phyloP scores from a whole-genome alignment of 2,113 vertebrate species.

The Heloderma charlesbogerti region DNA sequence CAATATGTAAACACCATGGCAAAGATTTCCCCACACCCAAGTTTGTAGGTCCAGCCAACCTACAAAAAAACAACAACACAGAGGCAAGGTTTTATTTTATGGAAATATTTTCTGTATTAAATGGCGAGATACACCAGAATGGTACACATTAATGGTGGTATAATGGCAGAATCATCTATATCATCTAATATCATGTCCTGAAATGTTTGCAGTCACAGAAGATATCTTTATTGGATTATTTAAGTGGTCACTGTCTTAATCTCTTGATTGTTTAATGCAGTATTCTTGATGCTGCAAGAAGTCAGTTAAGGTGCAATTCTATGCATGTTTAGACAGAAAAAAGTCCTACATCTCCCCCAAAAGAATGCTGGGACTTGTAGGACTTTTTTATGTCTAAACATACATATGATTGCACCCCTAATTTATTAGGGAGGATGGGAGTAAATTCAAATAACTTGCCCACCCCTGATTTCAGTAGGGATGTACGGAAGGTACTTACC shows the following conservation, averaged over 20 bases:
- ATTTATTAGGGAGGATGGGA: too few species aligned
- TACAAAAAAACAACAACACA: conserved; percentile 35
- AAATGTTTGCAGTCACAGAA: conserved; percentile 57
- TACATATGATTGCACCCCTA: too few species aligned
- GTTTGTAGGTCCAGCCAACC: conserved; percentile 28
- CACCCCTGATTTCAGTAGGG: too few species aligned
- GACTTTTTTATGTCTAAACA: too few species aligned
- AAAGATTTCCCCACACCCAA: conserved; percentile 21
- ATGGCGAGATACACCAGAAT: conserved; percentile 45
- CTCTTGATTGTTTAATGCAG: neutral
- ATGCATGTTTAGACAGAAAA: too few species aligned
- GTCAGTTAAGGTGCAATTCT: too few species aligned
- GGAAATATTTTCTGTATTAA: conserved; percentile 51
- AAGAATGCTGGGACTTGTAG: too few species aligned
- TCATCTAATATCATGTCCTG: conserved; percentile 27
- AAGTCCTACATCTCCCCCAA: too few species aligned
- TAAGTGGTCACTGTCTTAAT: conserved; percentile 56
- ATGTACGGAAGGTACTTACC: too few species aligned
- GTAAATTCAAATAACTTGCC: too few species aligned
- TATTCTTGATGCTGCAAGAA: neutral
- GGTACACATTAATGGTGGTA: conserved; percentile 47
- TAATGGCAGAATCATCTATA: conserved; percentile 45
- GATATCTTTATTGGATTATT: conserved; percentile 56
- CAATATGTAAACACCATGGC: conserved; percentile 49
- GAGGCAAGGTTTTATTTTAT: conserved; percentile 42